Evolutionary conservation across 2,888 invertebrate genomes (phyloP).

Genomic region (Eucera pruinosa): DNA sequence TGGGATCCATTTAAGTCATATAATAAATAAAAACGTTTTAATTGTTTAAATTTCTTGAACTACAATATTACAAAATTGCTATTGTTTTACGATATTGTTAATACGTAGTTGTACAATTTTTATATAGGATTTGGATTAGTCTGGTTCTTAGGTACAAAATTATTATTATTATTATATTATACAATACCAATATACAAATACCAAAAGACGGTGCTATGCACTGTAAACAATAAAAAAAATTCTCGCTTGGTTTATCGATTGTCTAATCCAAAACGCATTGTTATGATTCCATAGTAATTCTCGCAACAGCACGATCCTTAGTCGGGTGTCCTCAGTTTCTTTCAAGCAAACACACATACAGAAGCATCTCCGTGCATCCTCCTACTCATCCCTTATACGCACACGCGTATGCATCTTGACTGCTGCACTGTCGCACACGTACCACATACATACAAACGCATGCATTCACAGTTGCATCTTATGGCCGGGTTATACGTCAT

Average conservation of each 20-base stretch:
- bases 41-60: too few relatives aligned
- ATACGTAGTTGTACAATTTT: too few relatives aligned
- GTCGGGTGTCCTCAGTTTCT: slow-evolving; percentile 22
- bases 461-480: slow-evolving; percentile 65
- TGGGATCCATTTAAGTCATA: too few relatives aligned
- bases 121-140: too few relatives aligned
- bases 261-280: slow-evolving; percentile 26
- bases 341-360: slow-evolving; percentile 32
- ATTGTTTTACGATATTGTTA: too few relatives aligned
- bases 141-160: too few relatives aligned
- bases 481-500: slow-evolving; percentile 75
- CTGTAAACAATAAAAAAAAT: too few relatives aligned
- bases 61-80: too few relatives aligned
- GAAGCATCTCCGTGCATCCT: slow-evolving; percentile 14
- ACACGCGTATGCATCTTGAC: slow-evolving; percentile 38
- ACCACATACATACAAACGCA: slow-evolving; percentile 4
- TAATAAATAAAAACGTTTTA: too few relatives aligned
- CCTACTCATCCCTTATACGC: slow-evolving; percentile 33
- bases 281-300: slow-evolving; percentile 29
- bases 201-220: too few relatives aligned
- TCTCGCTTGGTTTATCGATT: slow-evolving; percentile 7
- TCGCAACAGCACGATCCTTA: slow-evolving; percentile 22
- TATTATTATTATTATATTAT: too few relatives aligned
- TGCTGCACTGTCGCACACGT: slow-evolving; percentile 19
- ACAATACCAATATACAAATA: too few relatives aligned